These are phyloP conservation scores for Oreochromis grahami DNA, from an alignment of 2,797 vertebrate species.

Conservation along the genomic window DNA sequence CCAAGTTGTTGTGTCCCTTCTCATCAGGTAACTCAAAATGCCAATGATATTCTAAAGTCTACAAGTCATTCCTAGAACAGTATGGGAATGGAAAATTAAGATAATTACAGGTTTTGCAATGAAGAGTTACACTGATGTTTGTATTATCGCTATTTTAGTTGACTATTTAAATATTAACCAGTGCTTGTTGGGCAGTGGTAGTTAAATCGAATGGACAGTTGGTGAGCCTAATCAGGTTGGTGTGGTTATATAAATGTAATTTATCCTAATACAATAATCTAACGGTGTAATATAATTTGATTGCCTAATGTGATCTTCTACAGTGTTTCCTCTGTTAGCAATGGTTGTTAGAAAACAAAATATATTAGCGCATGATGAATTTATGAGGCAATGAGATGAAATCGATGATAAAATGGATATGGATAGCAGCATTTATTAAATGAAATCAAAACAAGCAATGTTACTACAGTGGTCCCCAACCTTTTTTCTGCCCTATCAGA, in stretches of 20 bases:
- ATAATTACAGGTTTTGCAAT: background rate
- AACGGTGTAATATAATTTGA: background rate
- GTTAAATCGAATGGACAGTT: background rate
- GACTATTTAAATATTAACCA: background rate
- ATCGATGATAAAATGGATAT: constrained; percentile 16
- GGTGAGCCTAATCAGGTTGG: background rate
- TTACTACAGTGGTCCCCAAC: background rate
- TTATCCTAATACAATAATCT: background rate
- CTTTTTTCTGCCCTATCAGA: background rate
- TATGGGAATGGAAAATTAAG: background rate
- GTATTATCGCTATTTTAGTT: background rate
- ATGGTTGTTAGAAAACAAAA: constrained; percentile 37
- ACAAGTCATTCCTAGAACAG: background rate
- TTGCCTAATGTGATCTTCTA: background rate
- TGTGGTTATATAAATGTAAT: background rate
- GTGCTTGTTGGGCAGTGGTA: background rate
- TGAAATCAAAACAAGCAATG: background rate
- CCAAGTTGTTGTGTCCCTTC: constrained; percentile 5
- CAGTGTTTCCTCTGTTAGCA: constrained; percentile 42
- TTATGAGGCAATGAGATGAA: constrained; percentile 31
- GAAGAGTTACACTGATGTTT: background rate
- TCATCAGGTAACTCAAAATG: constrained; percentile 19
- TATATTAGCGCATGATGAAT: constrained; percentile 37
- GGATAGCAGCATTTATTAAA: background rate
- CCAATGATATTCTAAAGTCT: background rate